Conservation (phyloP, 2,797 vertebrate species). For the Melanotaenia maccullochi region DNA sequence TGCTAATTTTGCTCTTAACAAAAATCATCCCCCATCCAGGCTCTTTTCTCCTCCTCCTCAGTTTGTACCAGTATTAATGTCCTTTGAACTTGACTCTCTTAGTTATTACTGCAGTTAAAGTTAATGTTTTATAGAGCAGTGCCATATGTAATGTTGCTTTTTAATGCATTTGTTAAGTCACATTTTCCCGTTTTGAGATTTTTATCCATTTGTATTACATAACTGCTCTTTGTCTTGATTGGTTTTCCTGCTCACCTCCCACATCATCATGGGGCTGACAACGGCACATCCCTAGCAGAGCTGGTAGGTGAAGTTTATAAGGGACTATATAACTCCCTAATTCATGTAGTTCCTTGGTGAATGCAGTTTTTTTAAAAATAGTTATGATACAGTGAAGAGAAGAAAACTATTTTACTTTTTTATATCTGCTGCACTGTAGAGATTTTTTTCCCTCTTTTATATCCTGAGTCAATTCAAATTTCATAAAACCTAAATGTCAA, state of each 20-base stretch:
- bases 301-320: not conserved
- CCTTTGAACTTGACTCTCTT: not conserved
- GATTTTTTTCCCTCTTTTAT: not conserved
- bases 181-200: not conserved
- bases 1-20: not conserved
- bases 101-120: not conserved
- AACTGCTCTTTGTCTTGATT: not conserved
- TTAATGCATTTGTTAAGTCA: not conserved
- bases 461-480: not conserved
- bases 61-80: not conserved
- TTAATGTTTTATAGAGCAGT: not conserved
- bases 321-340: not conserved
- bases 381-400: not conserved
- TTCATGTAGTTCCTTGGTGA: not conserved
- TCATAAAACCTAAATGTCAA: conserved; percentile 1
- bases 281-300: not conserved
- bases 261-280: not conserved
- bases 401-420: not conserved
- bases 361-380: not conserved
- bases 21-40: not conserved
- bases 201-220: not conserved
- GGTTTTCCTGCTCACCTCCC: not conserved
- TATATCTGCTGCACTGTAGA: not conserved
- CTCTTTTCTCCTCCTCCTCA: not conserved
- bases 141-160: not conserved